A percentile compares a stretch with the other conserved stretches of the same genome.
Evolutionary conservation across 2,888 invertebrate genomes (phyloP).

Genomic region (Nomada ruficornis): DNA sequence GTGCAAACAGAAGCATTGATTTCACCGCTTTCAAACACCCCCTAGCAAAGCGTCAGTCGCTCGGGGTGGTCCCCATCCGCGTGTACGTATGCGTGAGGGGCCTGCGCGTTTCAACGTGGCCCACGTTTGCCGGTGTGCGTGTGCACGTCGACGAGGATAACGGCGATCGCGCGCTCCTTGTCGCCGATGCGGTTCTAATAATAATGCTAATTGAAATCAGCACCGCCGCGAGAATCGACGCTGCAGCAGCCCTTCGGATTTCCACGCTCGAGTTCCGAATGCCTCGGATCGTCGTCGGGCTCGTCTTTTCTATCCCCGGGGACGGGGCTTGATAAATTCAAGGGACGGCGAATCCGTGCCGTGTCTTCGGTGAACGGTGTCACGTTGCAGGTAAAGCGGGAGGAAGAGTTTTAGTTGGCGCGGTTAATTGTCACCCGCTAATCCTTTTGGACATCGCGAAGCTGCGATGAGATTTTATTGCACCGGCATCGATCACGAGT

Average conservation of each 20-base stretch:
- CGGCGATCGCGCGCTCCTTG: slow-evolving; percentile 67
- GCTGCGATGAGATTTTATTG: too few relatives aligned
- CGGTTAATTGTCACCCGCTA: too few relatives aligned
- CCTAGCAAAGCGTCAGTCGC: slow-evolving; percentile 78
- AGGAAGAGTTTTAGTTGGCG: too few relatives aligned
- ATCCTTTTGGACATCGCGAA: too few relatives aligned
- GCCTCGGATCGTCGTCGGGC: slow-evolving; percentile 48
- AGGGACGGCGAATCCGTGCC: background rate
- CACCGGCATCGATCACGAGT: too few relatives aligned
- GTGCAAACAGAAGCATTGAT: slow-evolving; percentile 84
- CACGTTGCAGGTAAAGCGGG: too few relatives aligned
- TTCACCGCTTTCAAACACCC: slow-evolving; percentile 83
- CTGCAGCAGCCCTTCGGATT: slow-evolving; percentile 56
- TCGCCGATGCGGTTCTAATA: slow-evolving; percentile 77
- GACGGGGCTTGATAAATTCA: background rate
- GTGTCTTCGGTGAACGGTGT: too few relatives aligned
- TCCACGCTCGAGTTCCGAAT: slow-evolving; percentile 61
- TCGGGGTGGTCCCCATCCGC: slow-evolving; percentile 66
- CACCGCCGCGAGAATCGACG: slow-evolving; percentile 71
- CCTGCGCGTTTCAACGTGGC: slow-evolving; percentile 73
- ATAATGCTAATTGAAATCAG: slow-evolving; percentile 82
- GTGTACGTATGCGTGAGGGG: slow-evolving; percentile 68
- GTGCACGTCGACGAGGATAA: slow-evolving; percentile 60
- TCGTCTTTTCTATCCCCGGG: slow-evolving; percentile 29
- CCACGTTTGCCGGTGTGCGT: slow-evolving; percentile 32